A percentile compares a stretch with the other conserved stretches of the same genome.
These are phyloP conservation scores for Microtus ochrogaster DNA, from an alignment of 2,113 vertebrate genomes.

Conservation along the genomic window DNA sequence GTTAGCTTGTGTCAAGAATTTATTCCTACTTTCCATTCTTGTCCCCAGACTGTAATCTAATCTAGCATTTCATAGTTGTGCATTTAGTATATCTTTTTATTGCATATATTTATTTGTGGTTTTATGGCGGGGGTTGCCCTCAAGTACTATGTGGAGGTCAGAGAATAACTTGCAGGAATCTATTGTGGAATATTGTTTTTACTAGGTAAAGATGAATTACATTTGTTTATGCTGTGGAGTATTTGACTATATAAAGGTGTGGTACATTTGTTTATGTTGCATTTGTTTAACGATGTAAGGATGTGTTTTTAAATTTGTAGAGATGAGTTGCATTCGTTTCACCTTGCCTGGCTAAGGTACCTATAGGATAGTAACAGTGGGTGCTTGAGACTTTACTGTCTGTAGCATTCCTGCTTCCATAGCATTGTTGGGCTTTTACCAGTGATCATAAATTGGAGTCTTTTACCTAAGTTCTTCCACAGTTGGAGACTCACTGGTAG, in stretches of 20 bases:
- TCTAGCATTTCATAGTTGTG: neutral
- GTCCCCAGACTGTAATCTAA: neutral
- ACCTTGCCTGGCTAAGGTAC: neutral
- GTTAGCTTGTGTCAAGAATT: conserved; percentile 7
- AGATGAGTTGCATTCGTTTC: neutral
- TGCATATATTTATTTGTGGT: neutral
- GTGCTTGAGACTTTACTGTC: neutral
- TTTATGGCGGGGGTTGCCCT: neutral
- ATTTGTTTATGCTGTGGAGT: neutral
- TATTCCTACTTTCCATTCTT: neutral
- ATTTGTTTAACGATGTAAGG: neutral
- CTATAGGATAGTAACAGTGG: too few relatives aligned
- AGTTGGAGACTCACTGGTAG: neutral
- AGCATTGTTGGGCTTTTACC: neutral
- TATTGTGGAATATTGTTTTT: neutral
- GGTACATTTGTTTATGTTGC: neutral
- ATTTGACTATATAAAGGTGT: neutral
- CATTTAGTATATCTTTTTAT: neutral
- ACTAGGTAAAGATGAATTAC: neutral
- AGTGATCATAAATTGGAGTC: neutral
- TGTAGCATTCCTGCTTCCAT: neutral
- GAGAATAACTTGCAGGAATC: neutral
- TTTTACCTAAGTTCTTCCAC: neutral
- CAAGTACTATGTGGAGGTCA: neutral
- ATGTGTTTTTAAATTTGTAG: neutral